These are phyloP conservation scores for Myiopsitta monachus DNA, from an alignment of 2,113 vertebrate species.

Conservation along the genomic window DNA sequence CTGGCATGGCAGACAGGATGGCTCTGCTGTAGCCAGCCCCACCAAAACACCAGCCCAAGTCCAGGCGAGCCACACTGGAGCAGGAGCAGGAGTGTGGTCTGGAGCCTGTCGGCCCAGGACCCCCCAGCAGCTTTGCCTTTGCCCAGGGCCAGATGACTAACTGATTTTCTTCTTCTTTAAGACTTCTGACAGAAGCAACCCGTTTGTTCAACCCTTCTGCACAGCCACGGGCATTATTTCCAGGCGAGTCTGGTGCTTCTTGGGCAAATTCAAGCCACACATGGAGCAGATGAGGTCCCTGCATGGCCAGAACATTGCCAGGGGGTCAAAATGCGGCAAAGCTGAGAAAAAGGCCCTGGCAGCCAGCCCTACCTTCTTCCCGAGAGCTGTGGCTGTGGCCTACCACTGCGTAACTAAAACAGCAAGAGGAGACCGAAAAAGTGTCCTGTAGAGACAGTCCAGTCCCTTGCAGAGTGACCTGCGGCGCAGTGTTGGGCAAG, in stretches of 20 bases:
- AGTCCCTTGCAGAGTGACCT: conserved; percentile 20
- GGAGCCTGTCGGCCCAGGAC: neutral
- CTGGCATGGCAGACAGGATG: neutral
- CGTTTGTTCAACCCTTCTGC: neutral
- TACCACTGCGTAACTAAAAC: neutral
- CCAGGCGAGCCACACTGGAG: neutral
- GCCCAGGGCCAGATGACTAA: accelerated
- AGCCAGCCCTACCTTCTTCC: neutral
- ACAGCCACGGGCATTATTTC: neutral
- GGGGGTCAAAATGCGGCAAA: neutral
- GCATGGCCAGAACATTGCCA: neutral
- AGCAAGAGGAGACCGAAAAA: neutral
- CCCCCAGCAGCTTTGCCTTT: neutral
- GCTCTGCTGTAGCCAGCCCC: neutral
- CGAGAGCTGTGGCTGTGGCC: neutral
- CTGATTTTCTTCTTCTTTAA: neutral
- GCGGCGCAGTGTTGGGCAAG: conserved; percentile 6
- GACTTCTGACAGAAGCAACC: neutral
- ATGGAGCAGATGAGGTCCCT: neutral
- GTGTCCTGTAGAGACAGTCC: neutral
- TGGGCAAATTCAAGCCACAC: neutral
- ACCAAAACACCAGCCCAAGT: accelerated
- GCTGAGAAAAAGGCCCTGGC: neutral
- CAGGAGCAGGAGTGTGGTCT: accelerated
- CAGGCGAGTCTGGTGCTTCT: accelerated